Conservation (phyloP, 2,888 invertebrate species). For the Cerastis rubricosa region DNA sequence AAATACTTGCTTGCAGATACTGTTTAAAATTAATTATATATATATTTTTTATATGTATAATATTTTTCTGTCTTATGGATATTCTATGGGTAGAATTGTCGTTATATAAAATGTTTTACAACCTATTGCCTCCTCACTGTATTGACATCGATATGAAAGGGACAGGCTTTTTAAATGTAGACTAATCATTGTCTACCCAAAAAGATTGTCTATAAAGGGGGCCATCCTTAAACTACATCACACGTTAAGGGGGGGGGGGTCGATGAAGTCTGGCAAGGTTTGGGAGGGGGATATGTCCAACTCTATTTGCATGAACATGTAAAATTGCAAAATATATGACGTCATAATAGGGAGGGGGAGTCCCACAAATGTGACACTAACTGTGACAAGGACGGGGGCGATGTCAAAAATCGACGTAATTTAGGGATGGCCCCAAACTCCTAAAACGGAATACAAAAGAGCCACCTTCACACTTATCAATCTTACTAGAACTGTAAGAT, state of each 20-base stretch:
- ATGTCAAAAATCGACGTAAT: too few relatives aligned
- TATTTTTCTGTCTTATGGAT: background rate
- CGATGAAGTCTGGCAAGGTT: too few relatives aligned
- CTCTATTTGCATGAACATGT: too few relatives aligned
- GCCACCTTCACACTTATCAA: background rate
- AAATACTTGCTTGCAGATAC: slow-evolving; percentile 30
- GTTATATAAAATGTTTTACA: background rate
- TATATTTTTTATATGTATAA: background rate
- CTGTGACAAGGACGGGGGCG: too few relatives aligned
- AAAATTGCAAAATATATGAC: too few relatives aligned
- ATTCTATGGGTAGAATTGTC: background rate
- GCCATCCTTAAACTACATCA: too few relatives aligned
- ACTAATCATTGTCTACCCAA: background rate
- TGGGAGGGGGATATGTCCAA: too few relatives aligned
- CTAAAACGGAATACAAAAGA: background rate
- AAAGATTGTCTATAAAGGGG: background rate
- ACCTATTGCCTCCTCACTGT: background rate
- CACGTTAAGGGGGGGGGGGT: too few relatives aligned
- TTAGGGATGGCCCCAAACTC: background rate
- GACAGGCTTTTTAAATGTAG: background rate
- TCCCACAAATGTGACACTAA: too few relatives aligned
- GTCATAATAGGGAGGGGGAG: too few relatives aligned
- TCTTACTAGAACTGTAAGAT: background rate
- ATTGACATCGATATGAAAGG: background rate
- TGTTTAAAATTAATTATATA: slow-evolving; percentile 13